Base-by-base conservation (phyloP, 2,797 vertebrate species). In the Momotus momota region DNA sequence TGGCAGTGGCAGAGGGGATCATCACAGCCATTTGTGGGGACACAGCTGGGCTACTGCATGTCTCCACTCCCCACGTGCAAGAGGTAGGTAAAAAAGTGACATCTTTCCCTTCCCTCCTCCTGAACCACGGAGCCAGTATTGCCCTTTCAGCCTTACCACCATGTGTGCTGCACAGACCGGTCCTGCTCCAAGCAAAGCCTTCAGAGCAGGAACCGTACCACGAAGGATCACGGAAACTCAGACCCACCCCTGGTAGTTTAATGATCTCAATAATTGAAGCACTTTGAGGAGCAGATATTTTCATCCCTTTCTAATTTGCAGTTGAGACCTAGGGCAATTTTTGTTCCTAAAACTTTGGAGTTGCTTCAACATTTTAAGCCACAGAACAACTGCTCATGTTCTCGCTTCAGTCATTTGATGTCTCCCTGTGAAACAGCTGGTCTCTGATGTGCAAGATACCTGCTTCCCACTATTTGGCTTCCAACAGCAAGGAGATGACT, bases 381-480 rank as follows among this genome's bases (percentile, higher is more conserved):
- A 27, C 12, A 31, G 75, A 94, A 71, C 46, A 25, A 92, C 40
- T 11, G 40, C 70, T 87, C 38, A 0, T n/a, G 26, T 55, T 87
- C 88, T 87, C 0, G 0, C 88, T 79, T 60, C 86, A 10, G 40
- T 49, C 88, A 93, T 92, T 89, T 94, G 92, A 97, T 96, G 92
- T 87, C 57, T 91, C 78, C 64, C 61, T 41, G 52, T 33, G 92
- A 79, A 97, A 96, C 94, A 97, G 97, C 91, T 98, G 97, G 96
- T 31, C 93, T 95, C 96, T 96, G 97, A 96, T 96, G 96, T 94
- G 49, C 70, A 66, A 92, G 90, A 80, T 96, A 95, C 81, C 96
- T 93, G 94, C 93, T 97, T 97, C 96, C 88, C 93, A 83, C 95
- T 94, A 96, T 78, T 74, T 95, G 93, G 88, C 96, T 96, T 93